Percentiles rank a stretch among this genome's conserved stretches.
Conservation (phyloP, 1,140 invertebrate species). For the Choristoneura fumiferana region DNA sequence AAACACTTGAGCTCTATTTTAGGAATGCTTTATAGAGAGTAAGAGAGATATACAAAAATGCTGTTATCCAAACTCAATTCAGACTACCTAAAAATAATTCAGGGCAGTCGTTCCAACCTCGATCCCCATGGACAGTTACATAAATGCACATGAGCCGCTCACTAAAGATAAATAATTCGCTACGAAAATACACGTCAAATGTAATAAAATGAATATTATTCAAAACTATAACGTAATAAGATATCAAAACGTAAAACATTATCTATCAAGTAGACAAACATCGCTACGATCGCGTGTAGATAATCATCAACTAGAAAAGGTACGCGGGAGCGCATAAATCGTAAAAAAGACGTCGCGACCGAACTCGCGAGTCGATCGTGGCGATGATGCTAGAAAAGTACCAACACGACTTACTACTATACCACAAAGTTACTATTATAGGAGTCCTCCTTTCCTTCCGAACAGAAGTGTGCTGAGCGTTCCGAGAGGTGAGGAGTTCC, state of each 20-base stretch:
- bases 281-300: background rate
- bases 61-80: slow-evolving; percentile 20
- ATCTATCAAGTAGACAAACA: slow-evolving; percentile 12
- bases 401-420: background rate
- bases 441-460: slow-evolving; percentile 89
- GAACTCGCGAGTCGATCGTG: too few species aligned
- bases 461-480: slow-evolving; percentile 89
- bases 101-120: slow-evolving; percentile 5
- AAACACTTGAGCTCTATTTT: slow-evolving; percentile 33
- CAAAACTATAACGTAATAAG: slow-evolving; percentile 47
- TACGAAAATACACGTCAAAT: slow-evolving; percentile 61
- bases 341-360: too few species aligned
- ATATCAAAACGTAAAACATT: slow-evolving; percentile 46
- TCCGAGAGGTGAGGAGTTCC: slow-evolving; percentile 81
- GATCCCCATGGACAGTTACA: slow-evolving; percentile 29
- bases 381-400: background rate
- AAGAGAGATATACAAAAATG: slow-evolving; percentile 29
- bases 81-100: slow-evolving; percentile 16
- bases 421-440: slow-evolving; percentile 73
- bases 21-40: slow-evolving; percentile 52
- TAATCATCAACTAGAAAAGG: slow-evolving; percentile 22
- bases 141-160: slow-evolving; percentile 65
- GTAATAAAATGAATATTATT: slow-evolving; percentile 45
- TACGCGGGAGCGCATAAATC: background rate
- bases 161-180: slow-evolving; percentile 42